phyloP scores from a whole-genome alignment of 2,797 vertebrate species.

The Tympanoctomys barrerae region DNA sequence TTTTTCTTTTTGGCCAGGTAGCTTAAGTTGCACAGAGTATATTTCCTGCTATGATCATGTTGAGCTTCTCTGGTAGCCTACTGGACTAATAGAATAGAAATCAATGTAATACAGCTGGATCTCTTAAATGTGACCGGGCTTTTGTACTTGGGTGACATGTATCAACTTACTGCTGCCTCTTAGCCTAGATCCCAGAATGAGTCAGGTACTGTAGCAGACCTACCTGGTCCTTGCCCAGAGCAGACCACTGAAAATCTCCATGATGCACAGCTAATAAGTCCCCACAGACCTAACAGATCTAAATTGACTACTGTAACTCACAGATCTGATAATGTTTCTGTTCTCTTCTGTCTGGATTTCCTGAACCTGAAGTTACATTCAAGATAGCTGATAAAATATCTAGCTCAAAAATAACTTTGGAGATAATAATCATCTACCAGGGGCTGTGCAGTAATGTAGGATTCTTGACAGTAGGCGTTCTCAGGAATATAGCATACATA shows the following conservation, averaged over 20 bases:
- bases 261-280: background rate
- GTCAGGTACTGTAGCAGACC: background rate
- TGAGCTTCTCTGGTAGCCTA: background rate
- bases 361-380: conserved; percentile 52
- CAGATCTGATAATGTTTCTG: background rate
- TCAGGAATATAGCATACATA: conserved; percentile 66
- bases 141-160: background rate
- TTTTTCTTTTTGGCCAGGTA: conserved; percentile 3
- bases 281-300: conserved; percentile 19
- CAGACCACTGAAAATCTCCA: background rate
- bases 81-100: background rate
- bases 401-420: conserved; percentile 59
- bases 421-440: conserved; percentile 15
- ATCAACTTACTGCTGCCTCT: background rate
- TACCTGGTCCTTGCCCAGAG: background rate
- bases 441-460: conserved; percentile 11
- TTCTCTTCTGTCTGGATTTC: conserved; percentile 63
- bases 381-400: conserved; percentile 46
- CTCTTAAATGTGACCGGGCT: background rate
- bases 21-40: background rate
- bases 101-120: background rate
- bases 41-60: background rate
- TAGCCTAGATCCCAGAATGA: background rate
- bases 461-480: conserved; percentile 69
- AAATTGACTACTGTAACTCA: conserved; percentile 30